phyloP scores from a whole-genome alignment of 2,797 vertebrate genomes.

The Typhlichthys subterraneus region DNA sequence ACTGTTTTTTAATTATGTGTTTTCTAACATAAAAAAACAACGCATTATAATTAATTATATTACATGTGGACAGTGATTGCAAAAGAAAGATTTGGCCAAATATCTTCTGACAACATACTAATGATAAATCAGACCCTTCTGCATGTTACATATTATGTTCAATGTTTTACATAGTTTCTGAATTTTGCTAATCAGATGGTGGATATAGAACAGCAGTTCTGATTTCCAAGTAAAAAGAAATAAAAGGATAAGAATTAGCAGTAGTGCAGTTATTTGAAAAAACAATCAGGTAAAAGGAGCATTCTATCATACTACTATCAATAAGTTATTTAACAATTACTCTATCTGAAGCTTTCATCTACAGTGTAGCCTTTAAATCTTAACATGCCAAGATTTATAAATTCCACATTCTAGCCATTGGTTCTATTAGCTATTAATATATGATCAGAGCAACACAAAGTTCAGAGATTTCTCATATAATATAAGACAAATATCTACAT shows the following conservation, averaged over 20 bases:
- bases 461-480: conserved; percentile 5
- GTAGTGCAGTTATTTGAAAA: conserved; percentile 43
- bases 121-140: not conserved
- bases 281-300: conserved; percentile 30
- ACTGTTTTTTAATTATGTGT: conserved; percentile 34
- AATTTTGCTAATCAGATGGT: conserved; percentile 8
- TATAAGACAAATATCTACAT: conserved; percentile 52
- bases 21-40: conserved; percentile 1
- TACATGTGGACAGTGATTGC: conserved; percentile 31
- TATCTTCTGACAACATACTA: conserved; percentile 11
- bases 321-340: conserved; percentile 43
- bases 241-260: conserved; percentile 17
- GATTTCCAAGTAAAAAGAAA: conserved; percentile 37
- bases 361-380: conserved; percentile 42
- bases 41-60: conserved; percentile 14
- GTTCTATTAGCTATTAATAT: conserved; percentile 27
- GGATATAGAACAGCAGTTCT: conserved; percentile 18
- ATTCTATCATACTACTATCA: conserved; percentile 26
- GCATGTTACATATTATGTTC: conserved; percentile 11
- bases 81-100: conserved; percentile 25
- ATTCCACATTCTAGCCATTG: conserved; percentile 17
- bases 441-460: conserved; percentile 27
- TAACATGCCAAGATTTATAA: conserved; percentile 24
- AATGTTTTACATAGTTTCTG: conserved; percentile 6
- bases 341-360: conserved; percentile 14